Evolutionary conservation across 2,797 vertebrate species (phyloP).

Genomic region (Hydrophis major): DNA sequence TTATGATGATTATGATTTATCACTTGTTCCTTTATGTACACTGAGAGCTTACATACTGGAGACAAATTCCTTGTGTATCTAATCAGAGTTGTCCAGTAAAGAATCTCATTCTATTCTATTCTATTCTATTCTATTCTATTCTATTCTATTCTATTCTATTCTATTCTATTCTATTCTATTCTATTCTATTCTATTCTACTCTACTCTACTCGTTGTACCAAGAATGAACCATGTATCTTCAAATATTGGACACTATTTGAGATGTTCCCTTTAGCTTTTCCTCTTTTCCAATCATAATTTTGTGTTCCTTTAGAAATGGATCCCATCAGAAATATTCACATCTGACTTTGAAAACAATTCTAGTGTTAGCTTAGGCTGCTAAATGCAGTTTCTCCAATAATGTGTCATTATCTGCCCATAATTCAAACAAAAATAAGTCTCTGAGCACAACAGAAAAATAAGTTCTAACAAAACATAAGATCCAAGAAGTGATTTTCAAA

Average conservation of each 20-base stretch:
- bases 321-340: slow-evolving; percentile 23
- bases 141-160: no score
- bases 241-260: not conserved
- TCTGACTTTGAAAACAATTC: slow-evolving; percentile 19
- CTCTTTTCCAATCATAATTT: not conserved
- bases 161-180: no score
- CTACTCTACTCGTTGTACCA: not conserved
- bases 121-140: no score
- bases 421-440: slow-evolving; percentile 32
- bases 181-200: no score
- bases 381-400: no score
- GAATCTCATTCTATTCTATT: no score
- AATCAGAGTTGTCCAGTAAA: no score
- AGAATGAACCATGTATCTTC: not conserved
- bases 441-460: slow-evolving; percentile 28
- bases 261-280: not conserved
- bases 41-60: no score
- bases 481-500: slow-evolving; percentile 13
- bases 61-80: no score
- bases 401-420: no score
- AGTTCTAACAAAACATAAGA: slow-evolving; percentile 34
- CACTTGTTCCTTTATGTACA: no score
- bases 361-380: not conserved
- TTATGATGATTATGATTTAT: no score
- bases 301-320: slow-evolving; percentile 13